These are phyloP conservation scores for Monopterus albus DNA, from an alignment of 2,113 vertebrate species.

Conservation along the genomic window DNA sequence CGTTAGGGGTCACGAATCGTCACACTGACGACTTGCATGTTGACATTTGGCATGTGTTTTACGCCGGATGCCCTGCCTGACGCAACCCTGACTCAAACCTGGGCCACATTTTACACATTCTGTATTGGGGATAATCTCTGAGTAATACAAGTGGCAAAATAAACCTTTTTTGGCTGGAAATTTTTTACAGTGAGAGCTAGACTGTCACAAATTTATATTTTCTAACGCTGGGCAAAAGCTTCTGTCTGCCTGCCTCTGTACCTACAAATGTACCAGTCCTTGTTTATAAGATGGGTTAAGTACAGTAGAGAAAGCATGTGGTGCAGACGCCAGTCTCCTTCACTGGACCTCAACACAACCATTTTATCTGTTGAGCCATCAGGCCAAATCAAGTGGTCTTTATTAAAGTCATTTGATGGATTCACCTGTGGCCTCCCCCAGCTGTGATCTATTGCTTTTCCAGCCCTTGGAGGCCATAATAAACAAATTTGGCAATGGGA, in stretches of 20 bases:
- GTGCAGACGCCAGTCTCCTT: conserved; percentile 48
- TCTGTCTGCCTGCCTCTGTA: conserved; percentile 10
- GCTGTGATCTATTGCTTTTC: conserved; percentile 75
- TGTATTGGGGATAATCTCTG: background rate
- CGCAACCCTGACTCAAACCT: too few relatives aligned
- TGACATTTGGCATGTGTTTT: too few relatives aligned
- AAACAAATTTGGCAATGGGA: conserved; percentile 74
- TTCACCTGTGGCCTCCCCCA: conserved; percentile 68
- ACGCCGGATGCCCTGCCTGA: too few relatives aligned
- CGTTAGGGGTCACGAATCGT: too few relatives aligned
- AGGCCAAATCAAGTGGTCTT: conserved; percentile 74
- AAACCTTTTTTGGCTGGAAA: background rate
- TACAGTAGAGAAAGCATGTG: conserved; percentile 21
- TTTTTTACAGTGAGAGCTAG: background rate
- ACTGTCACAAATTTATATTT: conserved; percentile 1
- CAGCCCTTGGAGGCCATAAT: conserved; percentile 73
- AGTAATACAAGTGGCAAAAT: background rate
- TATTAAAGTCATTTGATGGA: conserved; percentile 79
- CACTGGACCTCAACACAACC: conserved; percentile 71
- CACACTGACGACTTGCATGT: too few relatives aligned
- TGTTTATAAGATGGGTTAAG: conserved; percentile 42
- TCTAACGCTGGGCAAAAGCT: conserved; percentile 3
- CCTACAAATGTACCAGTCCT: conserved; percentile 57
- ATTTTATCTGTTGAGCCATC: conserved; percentile 73
- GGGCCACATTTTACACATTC: conserved; percentile 8